Percentiles rank a stretch among this genome's conserved stretches.
Evolutionary conservation across 2,888 invertebrate species (phyloP).

Genomic region (Aethes cnicana): DNA sequence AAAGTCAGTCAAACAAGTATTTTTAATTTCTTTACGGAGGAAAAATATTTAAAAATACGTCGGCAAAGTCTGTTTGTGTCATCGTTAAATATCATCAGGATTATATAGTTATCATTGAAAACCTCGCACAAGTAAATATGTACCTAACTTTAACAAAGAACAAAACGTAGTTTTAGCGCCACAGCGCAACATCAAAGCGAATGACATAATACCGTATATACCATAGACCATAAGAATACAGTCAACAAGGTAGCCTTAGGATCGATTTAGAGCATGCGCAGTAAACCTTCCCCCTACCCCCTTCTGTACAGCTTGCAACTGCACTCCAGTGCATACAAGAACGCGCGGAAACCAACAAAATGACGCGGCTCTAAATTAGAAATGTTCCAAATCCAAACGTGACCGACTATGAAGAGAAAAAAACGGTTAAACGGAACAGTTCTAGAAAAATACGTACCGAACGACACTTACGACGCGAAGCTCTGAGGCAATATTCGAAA

Average conservation of each 20-base stretch:
- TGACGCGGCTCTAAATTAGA: constrained; percentile 27
- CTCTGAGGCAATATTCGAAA: constrained; percentile 27
- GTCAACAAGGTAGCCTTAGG: constrained; percentile 61
- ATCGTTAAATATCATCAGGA: no score
- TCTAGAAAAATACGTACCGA: constrained; percentile 44
- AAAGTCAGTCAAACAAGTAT: no score
- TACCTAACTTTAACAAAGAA: constrained; percentile 37
- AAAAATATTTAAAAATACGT: no score
- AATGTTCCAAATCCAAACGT: constrained; percentile 15
- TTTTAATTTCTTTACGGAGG: no score
- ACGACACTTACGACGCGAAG: constrained; percentile 41
- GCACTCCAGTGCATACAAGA: constrained; percentile 77
- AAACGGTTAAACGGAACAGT: constrained; percentile 58
- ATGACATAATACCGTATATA: constrained; percentile 73
- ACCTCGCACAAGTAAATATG: neutral
- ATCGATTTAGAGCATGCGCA: constrained; percentile 79
- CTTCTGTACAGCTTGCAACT: constrained; percentile 68
- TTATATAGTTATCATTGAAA: no score
- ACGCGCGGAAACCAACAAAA: constrained; percentile 52
- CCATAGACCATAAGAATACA: constrained; percentile 41
- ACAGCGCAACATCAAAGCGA: constrained; percentile 69
- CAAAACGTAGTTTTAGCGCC: constrained; percentile 41
- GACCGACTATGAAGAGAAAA: constrained; percentile 77
- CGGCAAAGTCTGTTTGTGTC: no score
- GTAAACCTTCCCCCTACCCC: constrained; percentile 38